Base-by-base conservation (phyloP, 2,797 vertebrate species). In the Sparus aurata region DNA sequence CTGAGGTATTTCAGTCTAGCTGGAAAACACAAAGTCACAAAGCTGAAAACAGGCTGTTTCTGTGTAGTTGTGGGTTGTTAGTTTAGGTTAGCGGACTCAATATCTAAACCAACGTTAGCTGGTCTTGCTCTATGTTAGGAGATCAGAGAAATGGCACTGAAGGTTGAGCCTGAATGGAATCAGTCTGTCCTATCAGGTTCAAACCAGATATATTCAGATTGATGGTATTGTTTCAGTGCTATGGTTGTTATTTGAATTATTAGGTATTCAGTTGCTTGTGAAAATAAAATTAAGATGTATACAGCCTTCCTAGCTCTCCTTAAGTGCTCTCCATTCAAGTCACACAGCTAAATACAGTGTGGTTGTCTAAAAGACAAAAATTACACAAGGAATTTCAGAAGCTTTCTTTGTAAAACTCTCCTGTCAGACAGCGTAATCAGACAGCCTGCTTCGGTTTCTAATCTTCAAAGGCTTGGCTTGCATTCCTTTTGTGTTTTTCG, bases 391-490 rank as follows among this genome's bases (percentile, higher is more conserved):
- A 20, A 60, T 69, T 79, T 69, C 57, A 62, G 38, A 61, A 27
- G 50, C 47, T 27, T 5, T 70, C 25, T 73, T 75, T 57, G 63
- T 66, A 71, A 86, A 80, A 74, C 41, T 71, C 43, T 65, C 57
- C 53, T 70, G 85, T 85, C 77, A 67, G 82, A 76, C 75, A 79
- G 75, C 72, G 53, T 86, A 80, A 87, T 78, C 82, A 54, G 63
- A 75, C 75, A 34, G 9, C 63, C 86, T 83, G 23, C 87, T 92
- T 74, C 38, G 65, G 89, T 91, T 93, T 90, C 87, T 65, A 74
- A 85, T 86, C 87, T 89, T 91, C 91, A 93, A 93, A 93, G 86
- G 25, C 66, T 62, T 69, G 54, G 75, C 85, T 80, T 89, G 73
- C 83, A 90, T 89, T 91, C 91, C 87, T 91, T 38, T 87, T 88